phyloP scores from a whole-genome alignment of 2,888 invertebrate genomes.

The Poecilobothrus nobilitatus region DNA sequence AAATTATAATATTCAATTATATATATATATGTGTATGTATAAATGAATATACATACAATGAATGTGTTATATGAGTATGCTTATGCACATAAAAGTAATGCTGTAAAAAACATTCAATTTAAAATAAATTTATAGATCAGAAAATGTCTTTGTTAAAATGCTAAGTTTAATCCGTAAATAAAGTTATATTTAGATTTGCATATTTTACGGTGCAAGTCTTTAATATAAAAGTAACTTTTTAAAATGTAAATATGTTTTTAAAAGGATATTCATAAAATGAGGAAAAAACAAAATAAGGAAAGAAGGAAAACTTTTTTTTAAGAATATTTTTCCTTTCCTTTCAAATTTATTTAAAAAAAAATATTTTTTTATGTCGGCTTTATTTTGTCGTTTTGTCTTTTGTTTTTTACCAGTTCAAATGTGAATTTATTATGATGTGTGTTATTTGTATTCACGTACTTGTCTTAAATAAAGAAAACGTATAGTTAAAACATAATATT shows the following conservation, averaged over 20 bases:
- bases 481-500: no score
- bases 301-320: background rate
- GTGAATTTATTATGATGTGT: no score
- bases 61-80: background rate
- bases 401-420: no score
- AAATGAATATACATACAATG: no score
- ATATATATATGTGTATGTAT: background rate
- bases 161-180: background rate
- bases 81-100: background rate
- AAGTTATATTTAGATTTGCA: background rate
- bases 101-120: background rate
- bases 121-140: background rate
- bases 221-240: background rate
- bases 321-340: background rate
- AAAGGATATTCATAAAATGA: background rate
- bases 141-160: constrained; percentile 1
- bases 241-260: background rate
- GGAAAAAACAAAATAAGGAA: background rate
- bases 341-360: background rate
- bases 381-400: background rate
- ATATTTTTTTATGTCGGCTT: background rate
- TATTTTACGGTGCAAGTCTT: background rate
- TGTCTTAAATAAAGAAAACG: no score
- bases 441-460: no score
- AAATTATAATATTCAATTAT: no score